Evolutionary conservation across 2,113 vertebrate species (phyloP), one percentile per base, ranked within the genome.

Genomic region (Sinocyclocheilus rhinocerous): DNA sequence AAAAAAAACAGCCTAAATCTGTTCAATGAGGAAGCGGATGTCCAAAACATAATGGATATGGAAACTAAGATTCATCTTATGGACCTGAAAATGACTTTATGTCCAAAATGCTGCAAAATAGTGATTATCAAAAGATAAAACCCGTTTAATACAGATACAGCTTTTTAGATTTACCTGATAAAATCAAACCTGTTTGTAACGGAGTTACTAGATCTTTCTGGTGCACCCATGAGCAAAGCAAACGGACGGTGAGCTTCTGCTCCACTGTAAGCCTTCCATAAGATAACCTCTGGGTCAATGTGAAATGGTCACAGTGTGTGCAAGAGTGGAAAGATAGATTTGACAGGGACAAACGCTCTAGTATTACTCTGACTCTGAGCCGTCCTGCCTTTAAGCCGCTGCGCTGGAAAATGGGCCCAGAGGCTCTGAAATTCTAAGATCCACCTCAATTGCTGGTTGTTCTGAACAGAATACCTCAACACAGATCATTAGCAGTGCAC

Each of bases 201-300:
- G 0, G 82, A 86, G 85, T 84, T 86, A 61, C 18, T 29, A 59
- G 69, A 79, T 82, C 85, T 75, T 77, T 22, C 18, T 79, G 67
- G 78, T 89, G 73, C 83, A 83, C 78, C 67, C 72, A 75, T 75
- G 55, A 69, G 75, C 80, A 45, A 83, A 85, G 85, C 80, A 72
- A 83, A 88, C 55, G 16, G 57, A 55, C 24, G n/a, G 42, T 79
- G 76, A 79, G 86, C 33, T 83, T 59, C 65, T 81, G 81, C 77
- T 81, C n/a, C 78, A 77, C 85, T 84, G 61, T 87, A 85, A 89
- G 88, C 85, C 48, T 65, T 75, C 70, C 57, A 76, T 65, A 72
- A 87, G 88, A 89, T 89, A 89, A 89, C 83, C 88, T 73, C 59
- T 55, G 42, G 83, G 88, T 87, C 86, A 87, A 55, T 69, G 84